Base-by-base conservation (phyloP, 2,797 vertebrate species). In the Perodicticus potto region DNA sequence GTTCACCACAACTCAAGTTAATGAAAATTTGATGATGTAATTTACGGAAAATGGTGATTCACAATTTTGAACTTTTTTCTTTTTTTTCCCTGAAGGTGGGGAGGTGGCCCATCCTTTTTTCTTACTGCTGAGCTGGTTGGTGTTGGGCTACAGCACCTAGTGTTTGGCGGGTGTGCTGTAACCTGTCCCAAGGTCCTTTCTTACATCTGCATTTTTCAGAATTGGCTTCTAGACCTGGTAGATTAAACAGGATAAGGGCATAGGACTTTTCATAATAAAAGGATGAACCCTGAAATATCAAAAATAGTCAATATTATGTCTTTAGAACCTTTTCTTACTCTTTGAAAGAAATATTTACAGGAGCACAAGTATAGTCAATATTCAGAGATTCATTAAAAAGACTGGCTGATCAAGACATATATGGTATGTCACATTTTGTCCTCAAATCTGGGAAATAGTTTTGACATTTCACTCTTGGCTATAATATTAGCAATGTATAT, bases 381-480 rank as follows among this genome's bases (percentile, higher is more conserved):
- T 81, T 89, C 92, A 95, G 74, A 67, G 49, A 77, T 76, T 88
- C 43, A 40, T 25, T 77, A 76, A 87, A 89, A 95, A 85, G 67
- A 63, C 45, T 90, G 55, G 65, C 34, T 83, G 73, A 94, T 95
- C 61, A 90, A 90, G 94, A 96, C 23, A 53, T 94, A 53, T 94
- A 88, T 11, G 43, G 83, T 65, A 20, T 7, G 32, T 85, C 32
- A 83, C 81, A 89, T 93, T 81, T 91, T 89, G 80, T 94, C 29
- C 72, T 93, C 37, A 82, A 96, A 82, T 93, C n/a, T 3, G 3
- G 94, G 93, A 96, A 96, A 37, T 29, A 76, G 89, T 96, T 97
- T 95, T 97, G 96, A 94, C 93, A 95, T 96, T 96, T 96, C 34
- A 74, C 29, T 95, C 90, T 95, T 83, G 95, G 69, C 59, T 86